Evolutionary conservation across 2,888 invertebrate genomes (phyloP).

Genomic region (Xanthorhoe spadicearia): DNA sequence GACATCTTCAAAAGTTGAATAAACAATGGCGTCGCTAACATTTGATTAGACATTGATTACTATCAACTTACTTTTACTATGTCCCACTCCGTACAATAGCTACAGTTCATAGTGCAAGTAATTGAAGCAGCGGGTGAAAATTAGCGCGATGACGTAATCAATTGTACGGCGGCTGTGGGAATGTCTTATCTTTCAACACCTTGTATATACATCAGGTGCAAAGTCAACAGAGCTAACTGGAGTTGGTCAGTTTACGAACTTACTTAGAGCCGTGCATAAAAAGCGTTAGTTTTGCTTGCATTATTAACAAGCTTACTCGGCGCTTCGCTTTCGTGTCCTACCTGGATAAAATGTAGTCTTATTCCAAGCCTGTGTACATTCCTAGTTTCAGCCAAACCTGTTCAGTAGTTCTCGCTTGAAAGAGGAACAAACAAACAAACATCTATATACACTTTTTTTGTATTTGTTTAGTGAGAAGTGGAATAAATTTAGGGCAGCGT

Average conservation of each 20-base stretch:
- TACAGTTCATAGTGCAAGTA: conserved; percentile 25
- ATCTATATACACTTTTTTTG: too few species aligned
- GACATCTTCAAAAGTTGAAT: too few species aligned
- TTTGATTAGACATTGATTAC: neutral
- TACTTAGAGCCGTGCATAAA: neutral
- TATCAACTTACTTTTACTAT: conserved; percentile 10
- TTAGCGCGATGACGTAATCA: conserved; percentile 41
- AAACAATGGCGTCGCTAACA: too few species aligned
- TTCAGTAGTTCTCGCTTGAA: too few species aligned
- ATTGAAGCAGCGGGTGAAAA: conserved; percentile 39
- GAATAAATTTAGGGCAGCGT: too few species aligned
- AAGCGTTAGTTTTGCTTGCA: neutral
- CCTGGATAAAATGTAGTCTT: too few species aligned
- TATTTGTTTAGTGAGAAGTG: too few species aligned
- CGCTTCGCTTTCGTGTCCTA: too few species aligned
- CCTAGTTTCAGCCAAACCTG: too few species aligned
- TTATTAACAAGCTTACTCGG: too few species aligned
- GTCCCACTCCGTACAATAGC: conserved; percentile 18
- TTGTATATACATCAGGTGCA: conserved; percentile 2
- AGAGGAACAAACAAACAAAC: too few species aligned
- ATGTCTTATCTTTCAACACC: conserved; percentile 28
- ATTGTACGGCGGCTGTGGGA: conserved; percentile 33
- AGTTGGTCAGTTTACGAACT: neutral
- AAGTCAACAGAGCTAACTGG: neutral
- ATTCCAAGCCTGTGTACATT: too few species aligned